Evolutionary conservation across 2,888 invertebrate genomes (phyloP).

Genomic region (Eilema caniola): DNA sequence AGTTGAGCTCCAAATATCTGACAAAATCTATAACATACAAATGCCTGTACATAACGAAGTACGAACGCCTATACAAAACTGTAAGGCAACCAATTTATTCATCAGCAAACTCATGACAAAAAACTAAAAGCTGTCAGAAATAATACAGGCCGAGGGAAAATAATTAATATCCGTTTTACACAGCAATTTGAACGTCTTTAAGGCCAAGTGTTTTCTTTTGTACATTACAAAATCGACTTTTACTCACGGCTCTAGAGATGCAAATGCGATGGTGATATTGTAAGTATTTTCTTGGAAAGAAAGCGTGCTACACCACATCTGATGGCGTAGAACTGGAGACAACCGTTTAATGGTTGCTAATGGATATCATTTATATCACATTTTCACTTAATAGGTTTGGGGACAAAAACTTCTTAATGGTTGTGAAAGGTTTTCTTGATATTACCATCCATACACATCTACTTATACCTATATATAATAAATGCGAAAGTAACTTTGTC

Average conservation of each 20-base stretch:
- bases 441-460: too few relatives aligned
- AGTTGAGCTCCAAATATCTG: not conserved
- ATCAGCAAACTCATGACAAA: not conserved
- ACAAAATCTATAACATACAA: not conserved
- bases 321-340: not conserved
- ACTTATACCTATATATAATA: too few relatives aligned
- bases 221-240: not conserved
- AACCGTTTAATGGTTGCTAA: not conserved
- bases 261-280: not conserved
- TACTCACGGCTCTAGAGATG: not conserved
- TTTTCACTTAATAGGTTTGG: not conserved
- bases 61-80: too few relatives aligned
- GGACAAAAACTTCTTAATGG: not conserved
- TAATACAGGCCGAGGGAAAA: not conserved
- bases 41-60: not conserved
- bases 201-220: constrained; percentile 2
- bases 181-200: not conserved
- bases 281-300: constrained; percentile 8
- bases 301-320: not conserved
- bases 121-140: not conserved
- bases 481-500: too few relatives aligned
- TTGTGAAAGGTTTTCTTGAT: not conserved
- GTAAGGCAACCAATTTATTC: constrained; percentile 4
- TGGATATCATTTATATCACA: not conserved
- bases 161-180: not conserved